phyloP scores from a whole-genome alignment of 2,888 invertebrate species.

The Papilio elwesi region DNA sequence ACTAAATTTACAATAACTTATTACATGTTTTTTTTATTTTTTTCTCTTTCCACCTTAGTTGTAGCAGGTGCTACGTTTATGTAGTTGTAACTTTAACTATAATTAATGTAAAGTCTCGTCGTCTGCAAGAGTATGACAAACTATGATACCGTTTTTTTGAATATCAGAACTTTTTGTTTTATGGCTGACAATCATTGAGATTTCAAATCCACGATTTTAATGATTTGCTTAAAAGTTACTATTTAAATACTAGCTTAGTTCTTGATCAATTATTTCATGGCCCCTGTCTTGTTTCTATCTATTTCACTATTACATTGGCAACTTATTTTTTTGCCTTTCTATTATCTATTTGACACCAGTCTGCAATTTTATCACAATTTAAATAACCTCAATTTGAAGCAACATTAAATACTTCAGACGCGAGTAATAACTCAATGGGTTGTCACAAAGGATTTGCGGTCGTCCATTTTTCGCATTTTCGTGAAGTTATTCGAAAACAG shows the following conservation, averaged over 20 bases:
- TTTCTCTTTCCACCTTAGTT: not conserved
- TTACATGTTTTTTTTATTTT: not conserved
- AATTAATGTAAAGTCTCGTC: not conserved
- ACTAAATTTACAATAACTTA: not conserved
- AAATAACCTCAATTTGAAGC: not conserved
- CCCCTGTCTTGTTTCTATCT: no score
- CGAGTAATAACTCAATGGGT: constrained; percentile 2
- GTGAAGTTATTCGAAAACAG: not conserved
- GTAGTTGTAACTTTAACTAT: not conserved
- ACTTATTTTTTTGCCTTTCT: not conserved
- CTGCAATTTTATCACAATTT: not conserved
- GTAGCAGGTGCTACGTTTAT: no score
- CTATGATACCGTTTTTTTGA: not conserved
- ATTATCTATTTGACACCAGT: no score
- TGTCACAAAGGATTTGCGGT: constrained; percentile 15
- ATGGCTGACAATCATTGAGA: not conserved
- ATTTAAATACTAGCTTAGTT: no score
- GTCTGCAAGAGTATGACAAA: not conserved
- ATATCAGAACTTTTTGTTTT: not conserved
- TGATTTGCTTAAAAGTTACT: not conserved
- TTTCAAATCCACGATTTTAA: not conserved
- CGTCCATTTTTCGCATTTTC: constrained; percentile 2
- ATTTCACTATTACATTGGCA: not conserved
- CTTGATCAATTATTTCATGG: no score
- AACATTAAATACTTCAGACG: not conserved